A percentile compares a stretch with the other conserved stretches of the same genome.
These are phyloP conservation scores for Dasysyrphus albostriatus DNA, from an alignment of 2,888 invertebrate species.

Conservation along the genomic window DNA sequence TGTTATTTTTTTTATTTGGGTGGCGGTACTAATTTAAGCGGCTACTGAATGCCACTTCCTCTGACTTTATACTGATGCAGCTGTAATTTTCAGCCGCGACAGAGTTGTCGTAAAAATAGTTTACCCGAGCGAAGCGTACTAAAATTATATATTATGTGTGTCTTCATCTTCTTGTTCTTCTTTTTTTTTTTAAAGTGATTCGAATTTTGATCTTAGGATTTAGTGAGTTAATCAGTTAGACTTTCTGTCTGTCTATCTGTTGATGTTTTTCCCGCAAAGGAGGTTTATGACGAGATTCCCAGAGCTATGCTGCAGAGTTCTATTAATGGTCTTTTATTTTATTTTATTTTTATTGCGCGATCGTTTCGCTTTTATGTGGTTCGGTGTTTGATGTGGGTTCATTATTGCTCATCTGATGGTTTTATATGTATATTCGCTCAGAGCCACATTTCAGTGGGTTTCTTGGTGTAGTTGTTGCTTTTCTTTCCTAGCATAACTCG, in stretches of 20 bases:
- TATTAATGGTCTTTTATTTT: conserved; percentile 55
- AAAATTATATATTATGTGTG: conserved; percentile 15
- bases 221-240: conserved; percentile 70
- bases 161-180: background rate
- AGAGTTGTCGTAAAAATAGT: conserved; percentile 71
- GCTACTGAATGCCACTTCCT: conserved; percentile 74
- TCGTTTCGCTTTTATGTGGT: conserved; percentile 74
- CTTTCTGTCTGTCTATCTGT: conserved; percentile 50
- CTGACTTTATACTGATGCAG: conserved; percentile 43
- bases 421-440: conserved; percentile 13
- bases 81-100: conserved; percentile 43
- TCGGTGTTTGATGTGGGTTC: conserved; percentile 72
- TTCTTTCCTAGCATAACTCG: background rate
- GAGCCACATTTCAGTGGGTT: conserved; percentile 9
- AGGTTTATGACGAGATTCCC: conserved; percentile 71
- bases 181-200: conserved; percentile 19
- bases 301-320: conserved; percentile 38
- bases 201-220: conserved; percentile 52
- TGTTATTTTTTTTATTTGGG: conserved; percentile 50
- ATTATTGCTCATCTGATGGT: conserved; percentile 39
- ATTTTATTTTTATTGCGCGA: conserved; percentile 65
- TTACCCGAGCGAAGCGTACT: conserved; percentile 47
- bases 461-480: background rate
- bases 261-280: conserved; percentile 25
- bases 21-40: conserved; percentile 67